Percentiles rank a stretch among this genome's conserved stretches.
Evolutionary conservation across 2,888 invertebrate species (phyloP).

Genomic region (Nephrotoma flavescens): DNA sequence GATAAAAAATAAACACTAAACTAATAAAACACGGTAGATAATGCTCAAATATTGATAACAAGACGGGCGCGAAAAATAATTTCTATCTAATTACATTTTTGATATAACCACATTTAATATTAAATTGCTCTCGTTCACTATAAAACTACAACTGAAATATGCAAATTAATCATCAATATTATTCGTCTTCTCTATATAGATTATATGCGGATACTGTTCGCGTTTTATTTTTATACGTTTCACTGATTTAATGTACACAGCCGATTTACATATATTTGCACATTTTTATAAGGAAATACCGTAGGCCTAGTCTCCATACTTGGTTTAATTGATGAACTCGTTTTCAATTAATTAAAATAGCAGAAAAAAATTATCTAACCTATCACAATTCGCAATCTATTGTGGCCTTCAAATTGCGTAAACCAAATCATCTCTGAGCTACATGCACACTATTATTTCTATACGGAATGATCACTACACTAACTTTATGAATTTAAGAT

Average conservation of each 20-base stretch:
- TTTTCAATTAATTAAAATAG: not conserved
- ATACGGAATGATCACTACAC: not conserved
- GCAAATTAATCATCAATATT: not conserved
- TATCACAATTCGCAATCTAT: not conserved
- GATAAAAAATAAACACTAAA: not conserved
- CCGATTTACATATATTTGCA: not conserved
- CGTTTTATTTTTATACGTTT: not conserved
- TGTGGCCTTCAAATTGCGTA: not conserved
- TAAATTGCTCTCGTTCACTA: not conserved
- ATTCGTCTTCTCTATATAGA: not conserved
- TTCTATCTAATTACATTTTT: not conserved
- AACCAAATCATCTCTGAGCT: not conserved
- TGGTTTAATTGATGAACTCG: not conserved
- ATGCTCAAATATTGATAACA: not conserved
- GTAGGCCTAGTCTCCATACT: not conserved
- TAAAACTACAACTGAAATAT: not conserved
- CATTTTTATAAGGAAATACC: not conserved
- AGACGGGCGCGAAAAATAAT: not conserved
- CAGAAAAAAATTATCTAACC: not conserved
- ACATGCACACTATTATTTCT: not conserved
- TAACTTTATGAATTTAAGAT: not conserved
- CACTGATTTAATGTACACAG: not conserved
- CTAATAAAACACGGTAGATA: not conserved
- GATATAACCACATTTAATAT: not conserved
- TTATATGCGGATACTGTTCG: not conserved